A percentile compares a stretch with the other conserved stretches of the same genome.
Conservation (phyloP, 1,140 invertebrate genomes). For the Hirudo medicinalis region DNA sequence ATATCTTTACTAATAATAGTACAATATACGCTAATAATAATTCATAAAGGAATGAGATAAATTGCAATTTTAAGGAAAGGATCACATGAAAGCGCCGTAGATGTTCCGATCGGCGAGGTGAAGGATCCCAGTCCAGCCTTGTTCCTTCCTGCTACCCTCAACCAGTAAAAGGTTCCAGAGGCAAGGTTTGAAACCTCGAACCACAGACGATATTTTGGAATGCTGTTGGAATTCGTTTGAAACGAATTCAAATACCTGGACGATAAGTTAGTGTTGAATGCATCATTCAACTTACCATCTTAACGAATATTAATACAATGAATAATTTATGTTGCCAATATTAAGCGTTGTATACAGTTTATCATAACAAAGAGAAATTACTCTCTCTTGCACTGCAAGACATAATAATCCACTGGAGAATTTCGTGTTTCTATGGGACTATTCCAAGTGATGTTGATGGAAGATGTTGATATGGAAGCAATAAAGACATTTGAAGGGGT, state of each 20-base stretch:
- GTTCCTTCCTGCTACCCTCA: neutral
- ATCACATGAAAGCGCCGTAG: neutral
- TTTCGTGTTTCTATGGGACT: neutral
- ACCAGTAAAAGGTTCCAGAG: neutral
- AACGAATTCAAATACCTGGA: neutral
- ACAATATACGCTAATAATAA: neutral
- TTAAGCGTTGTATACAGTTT: too few relatives aligned
- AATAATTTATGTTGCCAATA: too few relatives aligned
- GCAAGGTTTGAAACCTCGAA: neutral
- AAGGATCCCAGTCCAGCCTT: neutral
- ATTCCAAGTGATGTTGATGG: conserved; percentile 4
- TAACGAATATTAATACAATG: neutral
- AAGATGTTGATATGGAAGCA: neutral
- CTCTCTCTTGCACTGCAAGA: neutral
- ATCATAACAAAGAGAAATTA: neutral
- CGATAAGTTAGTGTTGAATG: neutral
- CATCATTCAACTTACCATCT: neutral
- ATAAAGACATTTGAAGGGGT: neutral
- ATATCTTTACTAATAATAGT: neutral
- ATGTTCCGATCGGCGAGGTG: neutral
- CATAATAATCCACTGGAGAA: neutral
- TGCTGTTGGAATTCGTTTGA: neutral
- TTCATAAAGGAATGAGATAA: neutral
- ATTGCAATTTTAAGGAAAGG: neutral
- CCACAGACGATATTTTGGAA: neutral